Evolutionary conservation across 2,888 invertebrate genomes (phyloP).

Genomic region (Heteromurus nitidus): DNA sequence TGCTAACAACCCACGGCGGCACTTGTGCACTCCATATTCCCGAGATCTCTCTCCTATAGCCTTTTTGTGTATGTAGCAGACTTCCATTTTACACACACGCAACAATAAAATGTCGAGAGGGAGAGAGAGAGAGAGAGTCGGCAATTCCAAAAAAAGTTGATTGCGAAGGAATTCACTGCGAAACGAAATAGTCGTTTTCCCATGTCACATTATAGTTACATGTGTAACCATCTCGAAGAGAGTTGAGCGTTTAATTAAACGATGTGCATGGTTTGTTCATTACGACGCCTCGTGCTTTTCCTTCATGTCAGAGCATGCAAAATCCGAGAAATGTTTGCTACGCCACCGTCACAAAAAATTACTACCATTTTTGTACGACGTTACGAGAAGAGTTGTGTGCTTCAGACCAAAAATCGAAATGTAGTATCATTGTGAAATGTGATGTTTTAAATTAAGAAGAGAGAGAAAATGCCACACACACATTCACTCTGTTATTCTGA

Average conservation of each 20-base stretch:
- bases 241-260: constrained; percentile 46
- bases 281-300: constrained; percentile 15
- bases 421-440: neutral
- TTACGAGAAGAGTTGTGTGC: too few relatives aligned
- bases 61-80: neutral
- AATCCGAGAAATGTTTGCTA: constrained; percentile 26
- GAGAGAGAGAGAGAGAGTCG: neutral
- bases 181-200: neutral
- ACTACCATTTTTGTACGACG: constrained; percentile 28
- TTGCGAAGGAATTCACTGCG: constrained; percentile 14
- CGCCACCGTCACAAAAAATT: constrained; percentile 13
- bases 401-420: too few relatives aligned
- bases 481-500: neutral
- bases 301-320: constrained; percentile 53
- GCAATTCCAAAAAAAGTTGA: constrained; percentile 31
- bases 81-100: constrained; percentile 1
- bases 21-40: too few relatives aligned
- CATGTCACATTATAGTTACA: too few relatives aligned
- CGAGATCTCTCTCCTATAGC: too few relatives aligned
- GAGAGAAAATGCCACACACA: constrained; percentile 45
- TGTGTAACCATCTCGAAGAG: constrained; percentile 13
- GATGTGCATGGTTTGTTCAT: constrained; percentile 35
- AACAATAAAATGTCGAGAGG: neutral
- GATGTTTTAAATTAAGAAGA: constrained; percentile 23
- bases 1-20: constrained; percentile 17